A percentile compares a stretch with the other conserved stretches of the same genome.
Conservation (phyloP, 2,888 invertebrate species). For the Drosophila mimetica region DNA sequence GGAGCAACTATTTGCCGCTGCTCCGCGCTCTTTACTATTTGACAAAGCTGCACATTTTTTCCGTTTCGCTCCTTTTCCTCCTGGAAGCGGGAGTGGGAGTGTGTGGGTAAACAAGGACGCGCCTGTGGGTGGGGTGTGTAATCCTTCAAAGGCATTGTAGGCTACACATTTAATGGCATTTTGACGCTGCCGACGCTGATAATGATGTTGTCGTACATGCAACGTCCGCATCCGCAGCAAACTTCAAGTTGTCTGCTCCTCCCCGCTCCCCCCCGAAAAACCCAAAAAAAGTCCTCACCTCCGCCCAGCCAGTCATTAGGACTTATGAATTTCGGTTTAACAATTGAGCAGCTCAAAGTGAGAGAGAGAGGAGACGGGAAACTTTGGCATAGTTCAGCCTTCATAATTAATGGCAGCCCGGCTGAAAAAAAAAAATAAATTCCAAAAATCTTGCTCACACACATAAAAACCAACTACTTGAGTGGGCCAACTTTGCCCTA, state of each 20-base stretch:
- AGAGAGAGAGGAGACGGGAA: not conserved
- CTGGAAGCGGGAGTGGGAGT: slow-evolving; percentile 27
- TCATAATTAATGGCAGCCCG: slow-evolving; percentile 41
- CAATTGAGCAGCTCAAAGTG: slow-evolving; percentile 32
- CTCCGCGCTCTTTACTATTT: slow-evolving; percentile 61
- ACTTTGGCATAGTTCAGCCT: slow-evolving; percentile 46
- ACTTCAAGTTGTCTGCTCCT: slow-evolving; percentile 44
- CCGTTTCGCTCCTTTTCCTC: slow-evolving; percentile 32
- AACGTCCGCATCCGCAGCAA: slow-evolving; percentile 60
- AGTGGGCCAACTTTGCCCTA: slow-evolving; percentile 45
- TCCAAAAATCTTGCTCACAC: slow-evolving; percentile 7
- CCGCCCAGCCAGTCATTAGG: slow-evolving; percentile 36
- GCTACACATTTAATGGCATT: slow-evolving; percentile 74
- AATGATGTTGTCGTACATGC: slow-evolving; percentile 68
- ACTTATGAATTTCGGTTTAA: slow-evolving; percentile 48
- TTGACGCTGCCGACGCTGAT: slow-evolving; percentile 66
- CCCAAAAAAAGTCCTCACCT: not conserved
- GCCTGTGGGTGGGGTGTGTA: slow-evolving; percentile 52
- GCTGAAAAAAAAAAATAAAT: slow-evolving; percentile 4
- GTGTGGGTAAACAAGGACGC: slow-evolving; percentile 48
- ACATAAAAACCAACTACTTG: slow-evolving; percentile 43
- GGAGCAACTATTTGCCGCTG: slow-evolving; percentile 56
- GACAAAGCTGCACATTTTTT: slow-evolving; percentile 73
- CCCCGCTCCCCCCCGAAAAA: not conserved
- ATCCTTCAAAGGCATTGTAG: slow-evolving; percentile 73